These are phyloP conservation scores for Lordiphosa fenestrarum DNA, from an alignment of 2,888 invertebrate genomes.

Conservation along the genomic window DNA sequence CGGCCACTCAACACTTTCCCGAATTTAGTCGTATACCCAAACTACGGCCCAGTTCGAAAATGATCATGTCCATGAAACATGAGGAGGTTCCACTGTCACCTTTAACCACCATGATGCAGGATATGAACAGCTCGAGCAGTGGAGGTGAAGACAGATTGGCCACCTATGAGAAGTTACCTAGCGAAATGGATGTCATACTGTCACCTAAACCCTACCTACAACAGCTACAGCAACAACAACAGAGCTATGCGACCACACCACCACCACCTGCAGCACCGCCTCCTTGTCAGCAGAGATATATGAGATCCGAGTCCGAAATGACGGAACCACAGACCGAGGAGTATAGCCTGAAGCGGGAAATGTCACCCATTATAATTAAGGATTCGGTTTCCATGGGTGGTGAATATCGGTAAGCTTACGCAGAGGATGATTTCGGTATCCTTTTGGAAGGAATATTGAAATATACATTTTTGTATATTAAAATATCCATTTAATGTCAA, in stretches of 20 bases:
- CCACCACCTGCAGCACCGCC: constrained; percentile 66
- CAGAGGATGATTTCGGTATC: too few species aligned
- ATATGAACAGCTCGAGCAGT: constrained; percentile 78
- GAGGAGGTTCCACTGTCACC: constrained; percentile 77
- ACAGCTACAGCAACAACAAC: constrained; percentile 38
- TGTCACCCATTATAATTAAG: constrained; percentile 78
- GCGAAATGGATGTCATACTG: constrained; percentile 48
- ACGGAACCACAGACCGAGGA: neutral
- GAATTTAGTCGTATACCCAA: constrained; percentile 79
- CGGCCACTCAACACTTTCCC: constrained; percentile 70
- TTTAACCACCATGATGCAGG: constrained; percentile 78
- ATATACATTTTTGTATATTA: too few species aligned
- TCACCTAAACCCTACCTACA: constrained; percentile 67
- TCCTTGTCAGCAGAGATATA: constrained; percentile 32
- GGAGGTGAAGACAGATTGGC: constrained; percentile 73
- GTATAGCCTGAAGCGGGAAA: constrained; percentile 46
- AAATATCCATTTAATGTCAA: too few species aligned
- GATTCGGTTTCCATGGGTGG: constrained; percentile 78
- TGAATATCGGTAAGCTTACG: constrained; percentile 72
- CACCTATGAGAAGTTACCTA: constrained; percentile 16
- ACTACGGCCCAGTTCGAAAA: constrained; percentile 79
- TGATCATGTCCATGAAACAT: constrained; percentile 79
- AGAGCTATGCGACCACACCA: constrained; percentile 39
- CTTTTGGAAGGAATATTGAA: too few species aligned
- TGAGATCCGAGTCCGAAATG: constrained; percentile 3